These are phyloP conservation scores for Triops longicaudatus DNA, from an alignment of 1,140 invertebrate species.

Conservation along the genomic window DNA sequence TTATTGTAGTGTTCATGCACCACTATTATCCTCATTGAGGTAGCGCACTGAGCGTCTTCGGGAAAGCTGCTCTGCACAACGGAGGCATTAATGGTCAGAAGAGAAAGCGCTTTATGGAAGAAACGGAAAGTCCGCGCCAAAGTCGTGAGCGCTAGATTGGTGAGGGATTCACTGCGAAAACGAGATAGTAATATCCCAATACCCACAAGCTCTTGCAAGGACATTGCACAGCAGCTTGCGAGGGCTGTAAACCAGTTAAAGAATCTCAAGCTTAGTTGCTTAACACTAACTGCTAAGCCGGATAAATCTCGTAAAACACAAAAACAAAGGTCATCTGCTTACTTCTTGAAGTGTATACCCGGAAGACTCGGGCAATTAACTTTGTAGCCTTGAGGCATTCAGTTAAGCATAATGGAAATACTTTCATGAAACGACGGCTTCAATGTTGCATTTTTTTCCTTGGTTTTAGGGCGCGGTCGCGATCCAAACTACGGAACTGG, in stretches of 20 bases:
- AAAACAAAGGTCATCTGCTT: background rate
- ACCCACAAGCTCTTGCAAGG: too few species aligned
- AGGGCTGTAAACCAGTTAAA: too few species aligned
- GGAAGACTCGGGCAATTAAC: background rate
- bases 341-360: background rate
- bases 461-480: background rate
- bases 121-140: background rate
- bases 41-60: background rate
- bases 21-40: background rate
- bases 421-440: background rate
- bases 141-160: too few species aligned
- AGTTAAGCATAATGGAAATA: background rate
- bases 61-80: background rate
- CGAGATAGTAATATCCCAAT: too few species aligned
- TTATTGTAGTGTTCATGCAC: background rate
- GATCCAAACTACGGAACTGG: conserved; percentile 19
- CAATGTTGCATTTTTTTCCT: background rate
- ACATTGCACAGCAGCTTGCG: too few species aligned
- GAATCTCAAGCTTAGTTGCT: too few species aligned
- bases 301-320: background rate
- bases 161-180: too few species aligned
- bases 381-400: background rate
- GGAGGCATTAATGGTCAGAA: background rate
- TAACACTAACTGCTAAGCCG: background rate
- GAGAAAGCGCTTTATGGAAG: background rate